Conservation (phyloP, 2,797 vertebrate species). For the Eulemur coronatus region DNA sequence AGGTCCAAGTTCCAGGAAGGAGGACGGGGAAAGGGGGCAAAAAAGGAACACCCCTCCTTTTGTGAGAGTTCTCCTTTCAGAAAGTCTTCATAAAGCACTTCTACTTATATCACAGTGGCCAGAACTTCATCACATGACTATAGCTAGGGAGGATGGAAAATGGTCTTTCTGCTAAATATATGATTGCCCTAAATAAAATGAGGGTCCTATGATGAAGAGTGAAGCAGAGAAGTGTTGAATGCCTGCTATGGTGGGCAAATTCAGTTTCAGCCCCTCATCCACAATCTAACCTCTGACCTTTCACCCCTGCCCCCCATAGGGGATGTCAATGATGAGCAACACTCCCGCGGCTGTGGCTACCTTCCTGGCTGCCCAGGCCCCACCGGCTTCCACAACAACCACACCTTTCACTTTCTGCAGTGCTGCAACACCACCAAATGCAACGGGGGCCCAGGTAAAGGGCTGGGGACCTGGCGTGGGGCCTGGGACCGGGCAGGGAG, state of each 20-base stretch:
- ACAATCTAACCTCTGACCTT: not conserved
- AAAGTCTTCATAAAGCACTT: slow-evolving; percentile 1
- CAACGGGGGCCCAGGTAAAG: slow-evolving; percentile 67
- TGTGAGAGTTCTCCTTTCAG: not conserved
- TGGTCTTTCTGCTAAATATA: not conserved
- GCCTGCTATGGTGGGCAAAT: not conserved
- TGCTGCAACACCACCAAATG: slow-evolving; percentile 72
- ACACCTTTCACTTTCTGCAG: slow-evolving; percentile 69
- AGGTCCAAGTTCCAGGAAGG: not conserved
- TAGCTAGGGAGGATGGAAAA: not conserved
- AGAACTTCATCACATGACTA: not conserved
- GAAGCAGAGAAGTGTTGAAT: not conserved
- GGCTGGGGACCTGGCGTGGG: fast-evolving
- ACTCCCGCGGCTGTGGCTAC: slow-evolving; percentile 60
- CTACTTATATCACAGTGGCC: not conserved
- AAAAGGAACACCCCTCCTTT: not conserved
- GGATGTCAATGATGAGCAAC: not conserved
- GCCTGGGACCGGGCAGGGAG: not conserved
- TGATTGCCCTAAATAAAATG: not conserved
- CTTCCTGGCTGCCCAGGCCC: slow-evolving; percentile 68
- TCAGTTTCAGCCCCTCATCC: not conserved
- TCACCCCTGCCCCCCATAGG: not conserved
- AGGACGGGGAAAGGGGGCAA: not conserved
- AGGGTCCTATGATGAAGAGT: not conserved
- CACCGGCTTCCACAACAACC: slow-evolving; percentile 64